Base-by-base conservation (phyloP, 2,888 invertebrate genomes). In the Tetropium fuscum region DNA sequence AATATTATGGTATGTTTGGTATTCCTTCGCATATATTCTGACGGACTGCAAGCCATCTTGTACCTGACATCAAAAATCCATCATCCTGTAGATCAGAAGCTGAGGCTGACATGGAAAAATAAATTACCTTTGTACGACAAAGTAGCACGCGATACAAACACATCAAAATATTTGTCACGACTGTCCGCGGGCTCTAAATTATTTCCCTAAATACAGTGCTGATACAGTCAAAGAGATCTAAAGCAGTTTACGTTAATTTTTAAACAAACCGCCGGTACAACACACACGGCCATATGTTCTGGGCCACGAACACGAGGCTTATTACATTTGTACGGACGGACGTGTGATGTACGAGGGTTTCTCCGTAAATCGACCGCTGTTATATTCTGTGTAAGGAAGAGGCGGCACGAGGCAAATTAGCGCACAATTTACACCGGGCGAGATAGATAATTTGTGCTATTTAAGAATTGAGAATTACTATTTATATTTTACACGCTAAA, bases 261-360 rank as follows among this genome's bases (percentile, higher is more conserved):
- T 48, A 38, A 51, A 51, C 40, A 40, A 25, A 51, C 34, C n/a
- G n/a, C n/a, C n/a, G n/a, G 16, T 18, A 16, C 22, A 22, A 36
- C 10, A 36, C 15, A 15, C 13, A 2, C 5, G 8, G 27, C 49
- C 49, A 40, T 38, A 51, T 38, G 49, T 51, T 51, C 40, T 16
- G 40, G 10, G 25, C 27, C 20, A 27, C 15, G 16, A 11, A 10
- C 30, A 36, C 22, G 16, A 19, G 22, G 11, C 16, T 38, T n/a
- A n/a, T n/a, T n/a, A n/a, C n/a, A n/a, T n/a, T n/a, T n/a, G n/a
- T n/a, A n/a, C n/a, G n/a, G n/a, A n/a, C n/a, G n/a, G n/a, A n/a
- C n/a, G n/a, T n/a, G n/a, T n/a, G n/a, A n/a, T n/a, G n/a, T n/a
- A n/a, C n/a, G n/a, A n/a, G n/a, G n/a, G n/a, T n/a, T n/a, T n/a